phyloP scores from a whole-genome alignment of 2,797 vertebrate species.

The Megalops cyprinoides region DNA sequence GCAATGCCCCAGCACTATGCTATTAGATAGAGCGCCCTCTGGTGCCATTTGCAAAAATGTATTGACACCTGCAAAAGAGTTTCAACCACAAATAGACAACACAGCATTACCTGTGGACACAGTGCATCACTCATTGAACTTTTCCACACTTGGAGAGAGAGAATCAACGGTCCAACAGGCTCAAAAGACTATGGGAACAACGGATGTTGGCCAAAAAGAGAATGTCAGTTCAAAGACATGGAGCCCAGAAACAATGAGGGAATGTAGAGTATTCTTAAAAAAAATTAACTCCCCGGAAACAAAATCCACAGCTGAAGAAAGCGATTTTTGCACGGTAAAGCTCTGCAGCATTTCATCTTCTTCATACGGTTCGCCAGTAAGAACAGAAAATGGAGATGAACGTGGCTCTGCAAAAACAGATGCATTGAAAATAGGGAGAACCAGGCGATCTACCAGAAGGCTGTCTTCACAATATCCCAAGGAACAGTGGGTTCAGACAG shows the following conservation, averaged over 20 bases:
- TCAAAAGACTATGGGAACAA: conserved; percentile 62
- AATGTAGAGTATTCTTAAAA: conserved; percentile 93
- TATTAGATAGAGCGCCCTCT: conserved; percentile 20
- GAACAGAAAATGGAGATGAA: conserved; percentile 34
- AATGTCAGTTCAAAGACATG: conserved; percentile 74
- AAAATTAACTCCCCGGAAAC: conserved; percentile 88
- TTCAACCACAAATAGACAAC: conserved; percentile 6
- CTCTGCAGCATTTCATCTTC: conserved; percentile 69
- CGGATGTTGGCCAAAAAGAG: conserved; percentile 62
- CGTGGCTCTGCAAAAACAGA: conserved; percentile 48
- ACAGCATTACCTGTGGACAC: conserved; percentile 8
- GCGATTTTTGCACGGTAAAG: conserved; percentile 75
- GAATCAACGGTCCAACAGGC: conserved; percentile 21
- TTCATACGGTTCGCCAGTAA: conserved; percentile 46
- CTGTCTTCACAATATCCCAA: conserved; percentile 22
- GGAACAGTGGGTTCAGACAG: conserved; percentile 30
- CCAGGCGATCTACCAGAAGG: conserved; percentile 39
- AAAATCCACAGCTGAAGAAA: conserved; percentile 68
- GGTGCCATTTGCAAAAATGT: conserved; percentile 6
- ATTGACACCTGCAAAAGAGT: conserved; percentile 19
- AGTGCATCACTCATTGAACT: conserved; percentile 40
- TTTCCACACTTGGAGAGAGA: conserved; percentile 25
- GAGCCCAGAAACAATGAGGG: conserved; percentile 87
- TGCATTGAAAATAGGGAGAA: conserved; percentile 66
- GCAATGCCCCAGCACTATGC: conserved; percentile 34